Evolutionary conservation across 1,140 invertebrate species (phyloP), one percentile per base, ranked within the genome.

Genomic region (Cardiocondyla obscurior): DNA sequence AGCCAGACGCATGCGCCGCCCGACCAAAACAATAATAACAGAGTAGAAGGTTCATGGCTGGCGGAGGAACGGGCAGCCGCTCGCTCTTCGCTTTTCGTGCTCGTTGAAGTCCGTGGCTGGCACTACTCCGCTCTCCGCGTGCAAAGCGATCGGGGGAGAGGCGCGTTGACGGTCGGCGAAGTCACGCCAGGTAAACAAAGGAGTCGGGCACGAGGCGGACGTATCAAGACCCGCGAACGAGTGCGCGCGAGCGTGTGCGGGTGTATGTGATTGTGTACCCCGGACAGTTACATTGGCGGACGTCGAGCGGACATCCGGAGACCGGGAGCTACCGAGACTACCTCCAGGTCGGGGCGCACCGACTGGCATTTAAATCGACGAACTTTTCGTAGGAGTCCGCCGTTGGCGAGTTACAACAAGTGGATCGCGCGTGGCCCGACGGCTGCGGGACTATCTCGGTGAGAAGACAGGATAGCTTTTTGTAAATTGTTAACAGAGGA

Each of bases 1-100:
- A 22, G 30, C 69, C 36, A 64, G 72, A 90, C 93, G 93, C 93
- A 93, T 94, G 93, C 93, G 93, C 89, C 25, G 49, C 83, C 53
- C 83, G 85, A 87, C 90, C 92, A 93, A 94, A 94, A 94, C 92
- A 94, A 94, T 94, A 94, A 94, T 93, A 94, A 92, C 89, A 92
- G 89, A 92, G 92, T 91, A 91, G 91, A 94, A 92, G 90, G 92
- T 93, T 94, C 90, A 92, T 90, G 90, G 89, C 91, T 93, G 90
- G 89, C 90, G 83, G 88, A 85, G 60, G 86, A 77, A 46, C 86
- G 81, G 67, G 42, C 82, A 73, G 60, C 74, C 60, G 85, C 76
- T 85, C 83, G 83, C 60, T 79, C 64, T 57, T 46, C 57, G 57
- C 46, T 60, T 39, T 36, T 30, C 73, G 67, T 67, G 53, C 72